These are phyloP conservation scores for Aphodius sticticus DNA, from an alignment of 2,888 invertebrate genomes.

Conservation along the genomic window DNA sequence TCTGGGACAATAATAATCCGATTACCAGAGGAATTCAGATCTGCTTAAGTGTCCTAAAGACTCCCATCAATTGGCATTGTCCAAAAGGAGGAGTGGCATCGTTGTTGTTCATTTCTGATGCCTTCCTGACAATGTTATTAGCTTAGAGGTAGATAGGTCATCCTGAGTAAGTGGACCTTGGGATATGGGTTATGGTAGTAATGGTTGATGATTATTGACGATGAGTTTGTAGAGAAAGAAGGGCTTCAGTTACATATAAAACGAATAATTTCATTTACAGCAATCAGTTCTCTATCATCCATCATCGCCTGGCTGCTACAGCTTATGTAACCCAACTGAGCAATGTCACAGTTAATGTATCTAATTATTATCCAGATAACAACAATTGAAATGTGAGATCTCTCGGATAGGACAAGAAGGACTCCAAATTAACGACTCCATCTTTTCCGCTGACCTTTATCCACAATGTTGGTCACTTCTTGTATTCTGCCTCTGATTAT, in stretches of 20 bases:
- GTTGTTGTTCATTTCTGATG: no score
- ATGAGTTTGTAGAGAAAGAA: no score
- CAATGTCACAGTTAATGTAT: background rate
- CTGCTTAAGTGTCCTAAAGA: no score
- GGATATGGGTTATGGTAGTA: no score
- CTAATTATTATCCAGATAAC: background rate
- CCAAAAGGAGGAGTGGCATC: no score
- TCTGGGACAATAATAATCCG: no score
- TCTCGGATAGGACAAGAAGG: background rate
- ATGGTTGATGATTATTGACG: no score
- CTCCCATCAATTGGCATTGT: no score
- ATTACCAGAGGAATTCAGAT: no score
- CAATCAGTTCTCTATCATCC: background rate
- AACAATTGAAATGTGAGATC: constrained; percentile 4
- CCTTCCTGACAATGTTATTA: no score
- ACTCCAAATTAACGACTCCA: background rate
- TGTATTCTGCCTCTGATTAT: background rate
- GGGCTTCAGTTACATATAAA: background rate
- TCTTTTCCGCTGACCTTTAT: background rate
- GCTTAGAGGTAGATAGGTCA: no score
- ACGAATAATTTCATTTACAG: background rate
- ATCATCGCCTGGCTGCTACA: background rate
- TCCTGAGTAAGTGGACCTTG: no score
- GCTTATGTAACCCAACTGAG: background rate
- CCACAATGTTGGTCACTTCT: background rate